Conservation (phyloP, 2,888 invertebrate genomes). For the Andrena chrysosceles region DNA sequence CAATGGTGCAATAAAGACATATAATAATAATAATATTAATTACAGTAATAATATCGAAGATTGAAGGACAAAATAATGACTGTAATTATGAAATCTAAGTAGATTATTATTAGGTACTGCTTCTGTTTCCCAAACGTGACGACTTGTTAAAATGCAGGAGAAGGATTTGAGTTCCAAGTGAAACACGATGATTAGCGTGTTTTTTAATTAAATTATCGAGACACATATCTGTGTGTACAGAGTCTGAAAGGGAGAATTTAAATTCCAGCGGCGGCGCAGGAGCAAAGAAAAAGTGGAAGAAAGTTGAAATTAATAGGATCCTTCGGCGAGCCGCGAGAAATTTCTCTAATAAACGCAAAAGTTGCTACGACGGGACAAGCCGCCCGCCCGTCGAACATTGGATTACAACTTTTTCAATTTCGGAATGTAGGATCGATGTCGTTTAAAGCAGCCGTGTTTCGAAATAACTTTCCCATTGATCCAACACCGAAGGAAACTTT, state of each 20-base stretch:
- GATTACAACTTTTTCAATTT: slow-evolving; percentile 31
- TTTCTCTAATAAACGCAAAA: slow-evolving; percentile 1
- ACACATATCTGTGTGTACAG: no score
- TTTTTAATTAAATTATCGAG: no score
- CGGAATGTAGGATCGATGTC: neutral
- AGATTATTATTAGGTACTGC: no score
- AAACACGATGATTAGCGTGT: no score
- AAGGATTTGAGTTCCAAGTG: no score
- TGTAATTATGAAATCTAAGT: no score
- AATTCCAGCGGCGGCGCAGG: neutral
- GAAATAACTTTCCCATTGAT: slow-evolving; percentile 16
- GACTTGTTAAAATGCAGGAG: no score
- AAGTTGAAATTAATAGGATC: slow-evolving; percentile 6
- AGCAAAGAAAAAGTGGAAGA: neutral
- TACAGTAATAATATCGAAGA: neutral
- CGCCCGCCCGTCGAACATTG: neutral
- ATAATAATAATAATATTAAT: no score
- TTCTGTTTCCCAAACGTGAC: no score
- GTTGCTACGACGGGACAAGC: neutral
- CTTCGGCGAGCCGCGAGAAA: neutral
- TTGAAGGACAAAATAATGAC: neutral
- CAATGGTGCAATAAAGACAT: neutral
- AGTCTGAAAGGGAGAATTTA: neutral
- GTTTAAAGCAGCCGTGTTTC: slow-evolving; percentile 11
- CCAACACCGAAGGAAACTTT: neutral